Evolutionary conservation across 2,888 invertebrate species (phyloP).

Genomic region (Conops quadrifasciatus): DNA sequence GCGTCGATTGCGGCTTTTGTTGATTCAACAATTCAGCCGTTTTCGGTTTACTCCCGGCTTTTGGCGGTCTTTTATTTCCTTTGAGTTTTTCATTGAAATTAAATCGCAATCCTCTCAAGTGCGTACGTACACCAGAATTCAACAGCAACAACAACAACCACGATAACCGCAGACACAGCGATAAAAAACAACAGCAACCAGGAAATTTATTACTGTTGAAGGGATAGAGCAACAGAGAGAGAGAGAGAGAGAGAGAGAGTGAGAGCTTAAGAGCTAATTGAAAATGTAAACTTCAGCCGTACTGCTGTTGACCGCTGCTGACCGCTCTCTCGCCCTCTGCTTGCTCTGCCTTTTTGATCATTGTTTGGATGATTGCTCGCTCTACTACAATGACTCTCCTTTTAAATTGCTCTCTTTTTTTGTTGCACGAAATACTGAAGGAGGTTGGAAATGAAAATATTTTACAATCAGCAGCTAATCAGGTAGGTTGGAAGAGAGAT

Average conservation of each 20-base stretch:
- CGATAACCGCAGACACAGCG: too few relatives aligned
- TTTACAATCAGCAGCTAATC: too few relatives aligned
- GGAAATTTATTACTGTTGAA: too few relatives aligned
- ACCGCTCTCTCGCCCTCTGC: not conserved
- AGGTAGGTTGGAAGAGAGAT: too few relatives aligned
- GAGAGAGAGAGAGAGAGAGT: too few relatives aligned
- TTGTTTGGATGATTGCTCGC: not conserved
- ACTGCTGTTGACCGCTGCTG: not conserved
- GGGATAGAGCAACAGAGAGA: too few relatives aligned
- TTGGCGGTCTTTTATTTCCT: slow-evolving; percentile 15
- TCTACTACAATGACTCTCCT: too few relatives aligned
- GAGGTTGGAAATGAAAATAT: too few relatives aligned
- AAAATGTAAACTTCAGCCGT: slow-evolving; percentile 17
- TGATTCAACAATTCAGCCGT: slow-evolving; percentile 45
- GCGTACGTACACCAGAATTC: slow-evolving; percentile 11
- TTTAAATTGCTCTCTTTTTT: too few relatives aligned
- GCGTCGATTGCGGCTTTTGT: slow-evolving; percentile 45
- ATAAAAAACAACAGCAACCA: too few relatives aligned
- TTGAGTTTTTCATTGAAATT: slow-evolving; percentile 22
- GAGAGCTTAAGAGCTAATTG: slow-evolving; percentile 14
- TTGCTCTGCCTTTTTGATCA: not conserved
- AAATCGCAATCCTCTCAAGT: slow-evolving; percentile 21
- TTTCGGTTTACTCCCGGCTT: not conserved
- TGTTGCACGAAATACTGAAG: too few relatives aligned
- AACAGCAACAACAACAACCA: slow-evolving; percentile 12